Base-by-base conservation (phyloP, 2,888 invertebrate genomes). In the Thera obeliscata region DNA sequence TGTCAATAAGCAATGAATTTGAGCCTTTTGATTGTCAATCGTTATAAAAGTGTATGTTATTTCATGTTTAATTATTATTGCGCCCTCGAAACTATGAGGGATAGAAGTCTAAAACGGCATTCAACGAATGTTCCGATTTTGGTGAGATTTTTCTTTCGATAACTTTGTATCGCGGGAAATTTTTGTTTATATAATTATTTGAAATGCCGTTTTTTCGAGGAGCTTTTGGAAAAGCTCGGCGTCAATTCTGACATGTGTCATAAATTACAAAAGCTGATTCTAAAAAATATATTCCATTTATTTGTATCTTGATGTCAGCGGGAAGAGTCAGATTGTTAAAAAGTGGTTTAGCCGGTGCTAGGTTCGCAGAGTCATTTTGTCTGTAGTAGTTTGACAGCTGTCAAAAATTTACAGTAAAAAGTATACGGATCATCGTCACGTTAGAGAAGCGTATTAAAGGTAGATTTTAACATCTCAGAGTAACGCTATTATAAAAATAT, bases 181-280 rank as follows among this genome's bases (percentile, higher is more conserved):
- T 41, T 38, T 46, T 46, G 43, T 22, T 22, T 22, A 22, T 22
- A 22, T 22, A 22, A 22, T 22, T 22, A 22, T 22, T 22, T 22
- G 22, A 22, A 22, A 22, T 22, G 22, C 41, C 41, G 5, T 41
- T 6, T 41, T 41, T 41, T 41, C 6, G 6, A 41, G 54, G 54
- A 41, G 38, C 9, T 22, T 48, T 55, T 4, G 7, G 8, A 33
- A 50, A 12, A 65, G 49, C 43, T 54, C 9, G 22, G n/a, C 62
- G 62, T 66, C 66, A 66, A 54, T 61, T 67, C 62, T 63, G 59
- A 63, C 62, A 58, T 62, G 62, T 67, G 67, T 67, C 67, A 66
- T 66, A 61, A 52, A 49, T 48, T 66, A 12, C 35, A 8, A 38
- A 56, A 36, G 56, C 61, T 41, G 54, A 36, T 64, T 52, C n/a